Evolutionary conservation across 2,888 invertebrate genomes (phyloP), one percentile per base, ranked within the genome.

Genomic region (Drosophila subsilvestris): DNA sequence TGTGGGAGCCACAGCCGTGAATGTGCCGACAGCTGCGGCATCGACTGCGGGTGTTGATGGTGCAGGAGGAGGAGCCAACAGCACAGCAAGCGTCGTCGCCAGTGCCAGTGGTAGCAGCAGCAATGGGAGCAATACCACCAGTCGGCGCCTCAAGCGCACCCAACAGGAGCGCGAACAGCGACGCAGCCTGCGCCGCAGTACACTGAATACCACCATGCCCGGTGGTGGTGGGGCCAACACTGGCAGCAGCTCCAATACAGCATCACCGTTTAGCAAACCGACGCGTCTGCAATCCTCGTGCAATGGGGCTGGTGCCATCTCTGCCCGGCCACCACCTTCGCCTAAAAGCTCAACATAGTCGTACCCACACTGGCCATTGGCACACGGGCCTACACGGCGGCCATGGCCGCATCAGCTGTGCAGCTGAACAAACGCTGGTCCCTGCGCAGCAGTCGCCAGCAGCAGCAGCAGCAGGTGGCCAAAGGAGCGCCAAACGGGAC

Each of bases 241-340:
- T 7, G 37, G 37, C 6, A 7, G 14, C 3, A 7, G 20, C 1
- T 12, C 47, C 10, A 54, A 25, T 1, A 3, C 47, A 37, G 4
- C 37, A 1, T 37, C 37, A 37, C 68, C 44, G 10, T 88, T 87
- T 17, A 83, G 89, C 61, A 90, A 90, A 27, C 62, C 90, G 0
- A 86, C 85, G 2, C 78, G 90, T 4, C 73, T 81, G 53, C 90
- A 90, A 2, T 37, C 37, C 53, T 78, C 88, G 45, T 74, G 84
- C 48, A 74, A 69, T 18, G 76, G 76, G 6, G 66, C 76, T 43
- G 78, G 78, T 22, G 77, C 76, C 37, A 86, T 88, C 49, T 66
- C 89, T 25, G 76, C 80, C 5, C 75, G 88, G 0, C 80, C 89
- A 9, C 89, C 90, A n/a, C 88, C 90, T 0, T 86, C 90, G n/a